A percentile compares a stretch with the other conserved stretches of the same genome.
Evolutionary conservation across 2,797 vertebrate species (phyloP).

Genomic region (Cyclura pinguis): DNA sequence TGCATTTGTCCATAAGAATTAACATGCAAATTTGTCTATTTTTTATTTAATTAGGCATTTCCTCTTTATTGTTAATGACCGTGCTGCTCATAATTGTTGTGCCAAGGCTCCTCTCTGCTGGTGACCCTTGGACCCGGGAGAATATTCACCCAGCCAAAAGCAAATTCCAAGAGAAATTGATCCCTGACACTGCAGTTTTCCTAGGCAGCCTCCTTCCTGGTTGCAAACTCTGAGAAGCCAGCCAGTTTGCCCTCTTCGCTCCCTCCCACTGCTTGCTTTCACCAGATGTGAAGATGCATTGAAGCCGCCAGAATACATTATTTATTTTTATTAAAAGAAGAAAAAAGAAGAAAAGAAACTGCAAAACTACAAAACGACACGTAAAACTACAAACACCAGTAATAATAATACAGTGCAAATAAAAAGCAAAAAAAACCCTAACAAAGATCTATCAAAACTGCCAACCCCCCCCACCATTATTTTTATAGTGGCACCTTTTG

Average conservation of each 20-base stretch:
- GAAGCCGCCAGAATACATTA: background rate
- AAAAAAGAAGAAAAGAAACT: no score
- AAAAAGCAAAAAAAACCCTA: no score
- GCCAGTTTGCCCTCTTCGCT: background rate
- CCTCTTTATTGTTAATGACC: background rate
- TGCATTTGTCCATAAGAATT: background rate
- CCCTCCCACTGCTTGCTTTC: background rate
- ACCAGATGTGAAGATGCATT: background rate
- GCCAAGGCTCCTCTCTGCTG: background rate
- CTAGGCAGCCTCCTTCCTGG: background rate
- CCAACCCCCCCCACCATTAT: no score
- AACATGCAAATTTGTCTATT: background rate
- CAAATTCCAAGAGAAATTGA: constrained; percentile 10
- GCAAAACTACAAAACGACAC: no score
- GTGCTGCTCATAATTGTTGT: background rate
- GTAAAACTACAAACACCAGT: no score
- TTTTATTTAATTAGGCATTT: background rate
- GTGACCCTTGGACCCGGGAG: background rate
- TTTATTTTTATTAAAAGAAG: no score
- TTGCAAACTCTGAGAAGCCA: background rate
- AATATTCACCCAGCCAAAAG: background rate
- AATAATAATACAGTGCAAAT: no score
- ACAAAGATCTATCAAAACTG: no score
- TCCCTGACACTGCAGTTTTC: background rate
- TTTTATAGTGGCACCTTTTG: no score